Evolutionary conservation across 2,888 invertebrate species (phyloP), one percentile per base, ranked within the genome.

Genomic region (Hartigia nigra): DNA sequence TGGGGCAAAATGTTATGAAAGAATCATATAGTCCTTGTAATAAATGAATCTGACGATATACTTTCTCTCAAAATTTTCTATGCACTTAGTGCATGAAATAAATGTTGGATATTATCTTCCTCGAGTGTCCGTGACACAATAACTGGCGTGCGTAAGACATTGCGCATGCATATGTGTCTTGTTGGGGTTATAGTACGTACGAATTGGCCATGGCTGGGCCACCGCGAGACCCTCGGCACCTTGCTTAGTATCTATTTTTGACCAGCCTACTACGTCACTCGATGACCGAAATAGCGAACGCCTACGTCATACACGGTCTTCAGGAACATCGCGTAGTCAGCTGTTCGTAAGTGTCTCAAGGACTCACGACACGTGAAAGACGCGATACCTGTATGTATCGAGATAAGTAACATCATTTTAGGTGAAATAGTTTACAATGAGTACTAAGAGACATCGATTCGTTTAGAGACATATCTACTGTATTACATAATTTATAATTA

Each of bases 181-280:
- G 55, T 55, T 23, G 55, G 55, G 23, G 55, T 55, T 55, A 55
- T 55, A 23, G 55, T 55, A 55, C 55, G 55, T 55, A 55, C 37
- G 69, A 70, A 36, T 81, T 78, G 81, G 79, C 79, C 77, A 75
- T 75, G 77, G 76, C 31, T 75, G 76, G 55, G 70, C 70, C 76
- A 23, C 34, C 76, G 9, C 55, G 31, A 9, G 12, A 72, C 72
- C 31, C 75, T 36, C 31, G 35, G 75, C 34, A 34, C 23, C 23
- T 31, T 75, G 75, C 75, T 34, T 35, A 31, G 75, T 11, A 31
- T 31, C 75, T 75, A 34, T 75, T 75, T 36, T 75, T 75, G 5
- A 75, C 5, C 75, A 35, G 75, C 75, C 12, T 3, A 31, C 75
- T 34, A 75, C 75, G 75, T 75, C 75, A 35, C n/a, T 12, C 34